phyloP scores from a whole-genome alignment of 2,797 vertebrate species.

The Taenioides sp. region DNA sequence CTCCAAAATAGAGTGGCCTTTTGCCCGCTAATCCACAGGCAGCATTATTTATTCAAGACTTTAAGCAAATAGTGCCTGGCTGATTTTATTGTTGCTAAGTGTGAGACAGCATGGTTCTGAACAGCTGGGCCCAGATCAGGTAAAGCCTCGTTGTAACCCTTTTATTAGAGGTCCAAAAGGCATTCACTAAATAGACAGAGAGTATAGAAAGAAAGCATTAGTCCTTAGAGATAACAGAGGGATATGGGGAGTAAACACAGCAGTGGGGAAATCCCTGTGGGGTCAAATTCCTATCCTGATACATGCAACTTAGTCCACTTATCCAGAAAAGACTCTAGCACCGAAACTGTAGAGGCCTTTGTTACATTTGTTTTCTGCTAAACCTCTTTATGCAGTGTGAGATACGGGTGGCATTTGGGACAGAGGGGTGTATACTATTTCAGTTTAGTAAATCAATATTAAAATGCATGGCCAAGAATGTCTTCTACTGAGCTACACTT shows the following conservation, averaged over 20 bases:
- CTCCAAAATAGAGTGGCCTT: constrained; percentile 53
- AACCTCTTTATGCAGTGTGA: constrained; percentile 10
- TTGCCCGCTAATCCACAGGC: constrained; percentile 28
- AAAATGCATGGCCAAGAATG: constrained; percentile 30
- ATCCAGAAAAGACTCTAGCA: not conserved
- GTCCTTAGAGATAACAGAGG: constrained; percentile 39
- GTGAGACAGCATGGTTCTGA: constrained; percentile 48
- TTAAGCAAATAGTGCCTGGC: constrained; percentile 1
- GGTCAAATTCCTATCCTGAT: constrained; percentile 32
- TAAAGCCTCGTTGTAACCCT: constrained; percentile 47
- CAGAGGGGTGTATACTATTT: constrained; percentile 35
- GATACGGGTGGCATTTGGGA: constrained; percentile 37
- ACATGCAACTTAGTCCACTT: not conserved
- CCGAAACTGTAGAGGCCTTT: constrained; percentile 5
- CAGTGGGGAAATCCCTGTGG: constrained; percentile 56
- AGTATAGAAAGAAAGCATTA: constrained; percentile 28
- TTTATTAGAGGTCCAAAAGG: constrained; percentile 44
- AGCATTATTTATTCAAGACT: constrained; percentile 27
- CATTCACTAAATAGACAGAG: constrained; percentile 20
- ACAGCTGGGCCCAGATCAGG: constrained; percentile 42
- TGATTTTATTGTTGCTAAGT: constrained; percentile 25
- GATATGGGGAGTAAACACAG: constrained; percentile 15
- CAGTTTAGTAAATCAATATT: constrained; percentile 17
- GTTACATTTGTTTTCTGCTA: constrained; percentile 13
- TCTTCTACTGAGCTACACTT: constrained; percentile 24